phyloP scores from a whole-genome alignment of 2,113 vertebrate genomes.

The Chaenocephalus aceratus region DNA sequence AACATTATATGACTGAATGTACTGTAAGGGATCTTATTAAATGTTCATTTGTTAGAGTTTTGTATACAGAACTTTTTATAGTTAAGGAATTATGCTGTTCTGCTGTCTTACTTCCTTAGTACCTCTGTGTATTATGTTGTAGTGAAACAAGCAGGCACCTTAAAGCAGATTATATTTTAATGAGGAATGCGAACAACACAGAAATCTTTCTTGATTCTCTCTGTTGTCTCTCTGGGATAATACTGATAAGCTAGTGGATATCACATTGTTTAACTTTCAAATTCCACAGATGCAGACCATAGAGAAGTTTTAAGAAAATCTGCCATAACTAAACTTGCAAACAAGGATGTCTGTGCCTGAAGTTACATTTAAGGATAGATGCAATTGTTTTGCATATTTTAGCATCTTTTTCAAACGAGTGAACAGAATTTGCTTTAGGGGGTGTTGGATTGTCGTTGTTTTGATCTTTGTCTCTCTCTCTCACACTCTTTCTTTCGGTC shows the following conservation, averaged over 20 bases:
- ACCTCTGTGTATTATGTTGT: neutral
- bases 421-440: slow-evolving; percentile 23
- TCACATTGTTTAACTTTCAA: slow-evolving; percentile 34
- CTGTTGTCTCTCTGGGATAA: slow-evolving; percentile 11
- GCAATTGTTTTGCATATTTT: slow-evolving; percentile 25
- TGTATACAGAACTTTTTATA: neutral
- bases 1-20: slow-evolving; percentile 36
- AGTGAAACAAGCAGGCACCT: neutral
- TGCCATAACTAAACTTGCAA: slow-evolving; percentile 29
- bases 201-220: neutral
- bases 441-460: slow-evolving; percentile 20
- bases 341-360: slow-evolving; percentile 27
- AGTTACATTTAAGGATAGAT: slow-evolving; percentile 31
- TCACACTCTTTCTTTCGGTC: slow-evolving; percentile 5
- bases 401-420: slow-evolving; percentile 40
- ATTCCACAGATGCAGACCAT: slow-evolving; percentile 24
- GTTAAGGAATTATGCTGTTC: neutral
- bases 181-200: neutral
- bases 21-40: slow-evolving; percentile 56
- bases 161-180: slow-evolving; percentile 1
- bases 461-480: slow-evolving; percentile 13
- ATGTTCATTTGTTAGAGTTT: slow-evolving; percentile 57
- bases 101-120: neutral
- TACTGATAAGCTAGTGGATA: slow-evolving; percentile 15
- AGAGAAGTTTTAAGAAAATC: slow-evolving; percentile 20